Percentiles rank a stretch among this genome's conserved stretches.
Conservation (phyloP, 2,113 vertebrate genomes). For the Pyrgilauda ruficollis region DNA sequence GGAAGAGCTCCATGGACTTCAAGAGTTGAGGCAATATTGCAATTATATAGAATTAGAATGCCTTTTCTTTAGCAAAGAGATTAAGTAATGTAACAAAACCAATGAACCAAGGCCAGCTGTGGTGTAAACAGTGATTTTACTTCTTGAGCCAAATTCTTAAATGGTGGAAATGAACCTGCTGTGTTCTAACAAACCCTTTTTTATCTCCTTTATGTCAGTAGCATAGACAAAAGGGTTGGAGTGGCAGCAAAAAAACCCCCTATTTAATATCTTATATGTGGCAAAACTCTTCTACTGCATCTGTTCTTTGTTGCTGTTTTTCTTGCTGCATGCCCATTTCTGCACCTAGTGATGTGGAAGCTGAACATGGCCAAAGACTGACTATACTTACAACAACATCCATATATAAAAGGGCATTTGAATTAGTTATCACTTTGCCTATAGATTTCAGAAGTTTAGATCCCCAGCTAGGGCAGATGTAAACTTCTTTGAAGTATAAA, state of each 20-base stretch:
- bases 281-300: not conserved
- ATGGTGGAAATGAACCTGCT: not conserved
- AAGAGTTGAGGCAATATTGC: not conserved
- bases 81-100: not conserved
- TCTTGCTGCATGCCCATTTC: not conserved
- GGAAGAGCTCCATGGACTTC: not conserved
- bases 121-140: not conserved
- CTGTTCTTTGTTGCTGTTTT: not conserved
- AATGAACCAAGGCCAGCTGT: not conserved
- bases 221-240: not conserved
- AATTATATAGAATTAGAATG: not conserved
- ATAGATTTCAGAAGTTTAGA: not conserved
- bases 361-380: not conserved
- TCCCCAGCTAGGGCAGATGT: not conserved
- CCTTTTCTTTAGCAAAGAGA: constrained; percentile 11
- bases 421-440: not conserved
- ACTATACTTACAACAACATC: not conserved
- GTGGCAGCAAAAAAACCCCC: not conserved
- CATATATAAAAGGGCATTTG: not conserved
- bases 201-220: not conserved
- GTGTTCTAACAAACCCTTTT: not conserved
- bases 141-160: not conserved
- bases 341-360: not conserved
- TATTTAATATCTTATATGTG: not conserved
- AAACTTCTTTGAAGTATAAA: not conserved